phyloP scores from a whole-genome alignment of 2,797 vertebrate genomes.

The Pteropus rufus region DNA sequence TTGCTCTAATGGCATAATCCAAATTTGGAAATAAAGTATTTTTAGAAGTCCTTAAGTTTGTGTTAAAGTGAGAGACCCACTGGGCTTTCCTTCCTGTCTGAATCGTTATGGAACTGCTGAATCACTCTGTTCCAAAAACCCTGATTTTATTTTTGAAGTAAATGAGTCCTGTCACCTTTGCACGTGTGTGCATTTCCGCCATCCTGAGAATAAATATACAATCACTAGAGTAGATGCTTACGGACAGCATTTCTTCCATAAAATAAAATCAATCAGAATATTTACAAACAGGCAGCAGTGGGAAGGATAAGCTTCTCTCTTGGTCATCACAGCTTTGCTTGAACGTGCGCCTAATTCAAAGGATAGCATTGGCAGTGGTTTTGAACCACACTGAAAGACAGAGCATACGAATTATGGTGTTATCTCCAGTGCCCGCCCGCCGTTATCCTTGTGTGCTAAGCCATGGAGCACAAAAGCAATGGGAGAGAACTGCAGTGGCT shows the following conservation, averaged over 20 bases:
- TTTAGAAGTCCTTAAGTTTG: not conserved
- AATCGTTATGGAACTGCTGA: not conserved
- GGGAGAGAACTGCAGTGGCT: not conserved
- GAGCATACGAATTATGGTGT: too few relatives aligned
- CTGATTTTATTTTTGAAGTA: not conserved
- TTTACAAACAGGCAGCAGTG: not conserved
- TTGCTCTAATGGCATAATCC: not conserved
- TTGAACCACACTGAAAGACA: not conserved
- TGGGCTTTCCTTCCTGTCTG: not conserved
- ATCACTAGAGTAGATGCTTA: not conserved
- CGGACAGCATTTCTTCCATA: not conserved
- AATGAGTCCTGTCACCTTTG: not conserved
- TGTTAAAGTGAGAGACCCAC: not conserved
- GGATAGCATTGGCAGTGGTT: not conserved
- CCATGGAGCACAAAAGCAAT: not conserved
- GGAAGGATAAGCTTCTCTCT: not conserved
- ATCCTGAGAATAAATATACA: not conserved
- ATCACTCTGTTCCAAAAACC: not conserved
- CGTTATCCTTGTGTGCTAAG: not conserved
- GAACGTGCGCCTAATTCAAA: not conserved
- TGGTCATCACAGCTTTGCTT: not conserved
- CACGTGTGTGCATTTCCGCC: not conserved
- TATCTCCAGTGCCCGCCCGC: not conserved
- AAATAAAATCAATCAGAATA: not conserved
- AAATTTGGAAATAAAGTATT: not conserved